Conservation (phyloP, 2,113 vertebrate genomes). For the Saguinus midas region DNA sequence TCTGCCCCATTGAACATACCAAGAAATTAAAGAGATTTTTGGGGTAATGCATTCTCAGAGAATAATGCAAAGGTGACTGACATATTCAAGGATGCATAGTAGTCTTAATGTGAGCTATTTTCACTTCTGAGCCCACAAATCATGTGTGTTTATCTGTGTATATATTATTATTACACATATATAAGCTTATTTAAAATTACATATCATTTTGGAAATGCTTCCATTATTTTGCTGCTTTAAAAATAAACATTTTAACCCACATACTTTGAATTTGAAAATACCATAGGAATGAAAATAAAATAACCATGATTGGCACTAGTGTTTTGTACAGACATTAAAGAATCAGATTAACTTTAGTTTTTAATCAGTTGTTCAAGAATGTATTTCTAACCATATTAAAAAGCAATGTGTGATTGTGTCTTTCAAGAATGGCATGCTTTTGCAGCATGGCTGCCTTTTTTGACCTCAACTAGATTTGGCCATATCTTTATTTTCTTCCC, state of each 20-base stretch:
- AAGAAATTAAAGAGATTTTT: slow-evolving; percentile 7
- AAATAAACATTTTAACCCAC: slow-evolving; percentile 26
- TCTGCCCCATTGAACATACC: not conserved
- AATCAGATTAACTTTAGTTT: slow-evolving; percentile 19
- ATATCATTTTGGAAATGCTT: not conserved
- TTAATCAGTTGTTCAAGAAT: not conserved
- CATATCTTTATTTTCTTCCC: not conserved
- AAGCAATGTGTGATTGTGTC: not conserved
- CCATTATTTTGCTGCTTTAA: not conserved
- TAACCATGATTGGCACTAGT: not conserved
- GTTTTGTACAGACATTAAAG: not conserved
- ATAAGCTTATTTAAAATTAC: not conserved
- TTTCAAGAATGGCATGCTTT: not conserved
- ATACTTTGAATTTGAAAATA: slow-evolving; percentile 25
- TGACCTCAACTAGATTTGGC: not conserved
- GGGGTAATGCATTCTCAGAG: not conserved
- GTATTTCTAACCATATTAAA: slow-evolving; percentile 1
- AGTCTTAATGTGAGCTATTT: not conserved
- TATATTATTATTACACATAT: not conserved
- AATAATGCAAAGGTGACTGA: not conserved
- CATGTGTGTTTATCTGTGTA: not conserved
- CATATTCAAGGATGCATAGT: not conserved
- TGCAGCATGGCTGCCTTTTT: not conserved
- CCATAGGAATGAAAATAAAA: not conserved
- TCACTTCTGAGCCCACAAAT: not conserved